Evolutionary conservation across 2,888 invertebrate species (phyloP).

Genomic region (Synanthedon formicaeformis): DNA sequence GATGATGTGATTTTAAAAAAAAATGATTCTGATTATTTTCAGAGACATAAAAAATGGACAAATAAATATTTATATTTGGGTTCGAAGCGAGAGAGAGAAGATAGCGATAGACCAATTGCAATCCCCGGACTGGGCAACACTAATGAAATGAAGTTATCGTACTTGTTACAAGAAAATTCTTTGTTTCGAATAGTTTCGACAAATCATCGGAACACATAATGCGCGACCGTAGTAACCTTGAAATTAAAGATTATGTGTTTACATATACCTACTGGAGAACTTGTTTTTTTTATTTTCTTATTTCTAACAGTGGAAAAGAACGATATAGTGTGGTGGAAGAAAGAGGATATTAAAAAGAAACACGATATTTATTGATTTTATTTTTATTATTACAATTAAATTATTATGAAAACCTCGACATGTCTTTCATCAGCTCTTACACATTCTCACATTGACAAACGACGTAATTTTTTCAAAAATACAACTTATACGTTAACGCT

Average conservation of each 20-base stretch:
- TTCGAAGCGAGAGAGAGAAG: slow-evolving; percentile 37
- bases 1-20: no score
- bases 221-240: slow-evolving; percentile 17
- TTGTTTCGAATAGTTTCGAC: slow-evolving; percentile 24
- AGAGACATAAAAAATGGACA: slow-evolving; percentile 42
- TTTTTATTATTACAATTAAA: no score
- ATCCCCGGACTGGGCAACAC: slow-evolving; percentile 31
- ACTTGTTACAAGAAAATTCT: slow-evolving; percentile 35
- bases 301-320: no score
- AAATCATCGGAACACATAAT: slow-evolving; percentile 38
- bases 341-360: no score
- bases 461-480: no score
- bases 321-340: no score
- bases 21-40: neutral
- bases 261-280: slow-evolving; percentile 12
- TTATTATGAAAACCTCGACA: no score
- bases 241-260: slow-evolving; percentile 4
- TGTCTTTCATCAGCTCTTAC: no score
- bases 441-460: no score
- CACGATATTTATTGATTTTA: no score
- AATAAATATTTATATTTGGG: slow-evolving; percentile 72
- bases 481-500: no score
- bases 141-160: slow-evolving; percentile 34
- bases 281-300: no score
- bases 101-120: slow-evolving; percentile 29